Conservation (phyloP, 2,888 invertebrate genomes). For the Sesia bembeciformis region DNA sequence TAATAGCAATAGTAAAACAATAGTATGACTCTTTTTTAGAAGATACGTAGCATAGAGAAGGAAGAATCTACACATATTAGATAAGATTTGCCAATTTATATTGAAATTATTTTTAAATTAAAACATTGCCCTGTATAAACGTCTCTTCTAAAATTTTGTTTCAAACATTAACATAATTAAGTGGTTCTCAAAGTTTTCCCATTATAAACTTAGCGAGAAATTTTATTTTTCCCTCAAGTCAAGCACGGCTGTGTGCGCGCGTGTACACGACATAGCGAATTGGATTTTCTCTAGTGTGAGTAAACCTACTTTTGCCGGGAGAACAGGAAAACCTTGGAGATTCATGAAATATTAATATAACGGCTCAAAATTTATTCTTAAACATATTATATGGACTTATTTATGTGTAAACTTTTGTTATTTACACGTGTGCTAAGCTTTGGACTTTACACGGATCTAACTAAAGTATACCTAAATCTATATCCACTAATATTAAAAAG, state of each 20-base stretch:
- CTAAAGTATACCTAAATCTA: not conserved
- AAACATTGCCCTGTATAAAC: conserved; percentile 67
- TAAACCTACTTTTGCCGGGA: conserved; percentile 69
- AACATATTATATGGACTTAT: not conserved
- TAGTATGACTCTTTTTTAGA: too few species aligned
- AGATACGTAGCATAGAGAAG: too few species aligned
- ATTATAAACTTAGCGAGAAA: conserved; percentile 75
- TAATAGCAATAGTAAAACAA: too few species aligned
- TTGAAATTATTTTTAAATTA: conserved; percentile 35
- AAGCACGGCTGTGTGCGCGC: conserved; percentile 60
- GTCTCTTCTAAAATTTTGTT: conserved; percentile 73
- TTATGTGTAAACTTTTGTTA: not conserved
- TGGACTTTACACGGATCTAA: not conserved
- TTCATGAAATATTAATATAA: conserved; percentile 66
- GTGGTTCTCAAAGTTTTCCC: conserved; percentile 76
- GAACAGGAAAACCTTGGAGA: conserved; percentile 68
- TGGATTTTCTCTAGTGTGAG: conserved; percentile 70
- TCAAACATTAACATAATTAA: conserved; percentile 76
- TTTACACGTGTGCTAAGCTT: not conserved
- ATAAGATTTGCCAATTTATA: not conserved
- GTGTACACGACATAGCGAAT: conserved; percentile 64
- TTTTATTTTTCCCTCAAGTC: conserved; percentile 76
- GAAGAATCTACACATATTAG: not conserved
- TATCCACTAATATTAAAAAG: not conserved
- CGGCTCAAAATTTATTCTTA: conserved; percentile 30